Evolutionary conservation across 2,888 invertebrate species (phyloP).

Genomic region (Yponomeuta malinellus): DNA sequence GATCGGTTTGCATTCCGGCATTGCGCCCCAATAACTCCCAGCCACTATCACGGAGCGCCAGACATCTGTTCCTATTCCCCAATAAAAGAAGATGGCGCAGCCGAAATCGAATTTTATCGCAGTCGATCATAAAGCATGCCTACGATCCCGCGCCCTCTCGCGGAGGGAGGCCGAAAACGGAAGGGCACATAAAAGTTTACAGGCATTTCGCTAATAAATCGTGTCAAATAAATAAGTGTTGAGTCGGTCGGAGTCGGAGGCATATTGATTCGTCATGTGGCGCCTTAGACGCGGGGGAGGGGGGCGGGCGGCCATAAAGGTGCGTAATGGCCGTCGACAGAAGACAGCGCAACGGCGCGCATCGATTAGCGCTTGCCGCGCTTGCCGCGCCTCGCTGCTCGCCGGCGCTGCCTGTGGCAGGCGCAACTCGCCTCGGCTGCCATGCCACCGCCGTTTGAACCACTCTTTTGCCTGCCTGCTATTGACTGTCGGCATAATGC

Average conservation of each 20-base stretch:
- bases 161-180: slow-evolving; percentile 35
- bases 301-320: slow-evolving; percentile 79
- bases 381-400: slow-evolving; percentile 46
- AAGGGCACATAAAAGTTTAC: slow-evolving; percentile 71
- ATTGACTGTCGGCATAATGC: slow-evolving; percentile 2
- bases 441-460: not conserved
- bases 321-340: slow-evolving; percentile 84
- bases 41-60: slow-evolving; percentile 20
- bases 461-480: not conserved
- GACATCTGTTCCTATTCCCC: slow-evolving; percentile 58
- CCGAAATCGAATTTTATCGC: slow-evolving; percentile 57
- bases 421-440: not conserved
- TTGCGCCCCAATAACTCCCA: slow-evolving; percentile 6
- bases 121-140: slow-evolving; percentile 65
- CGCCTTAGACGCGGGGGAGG: slow-evolving; percentile 56
- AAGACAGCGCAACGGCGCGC: slow-evolving; percentile 81
- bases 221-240: slow-evolving; percentile 75
- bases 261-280: slow-evolving; percentile 77
- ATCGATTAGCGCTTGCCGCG: slow-evolving; percentile 81
- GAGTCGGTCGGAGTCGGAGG: slow-evolving; percentile 74
- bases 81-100: slow-evolving; percentile 56
- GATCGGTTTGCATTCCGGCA: slow-evolving; percentile 10
- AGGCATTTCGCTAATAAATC: slow-evolving; percentile 75
- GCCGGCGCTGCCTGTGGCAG: not conserved
- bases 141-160: slow-evolving; percentile 28